These are phyloP conservation scores for Centropristis striata DNA, from an alignment of 2,113 vertebrate species.

Conservation along the genomic window DNA sequence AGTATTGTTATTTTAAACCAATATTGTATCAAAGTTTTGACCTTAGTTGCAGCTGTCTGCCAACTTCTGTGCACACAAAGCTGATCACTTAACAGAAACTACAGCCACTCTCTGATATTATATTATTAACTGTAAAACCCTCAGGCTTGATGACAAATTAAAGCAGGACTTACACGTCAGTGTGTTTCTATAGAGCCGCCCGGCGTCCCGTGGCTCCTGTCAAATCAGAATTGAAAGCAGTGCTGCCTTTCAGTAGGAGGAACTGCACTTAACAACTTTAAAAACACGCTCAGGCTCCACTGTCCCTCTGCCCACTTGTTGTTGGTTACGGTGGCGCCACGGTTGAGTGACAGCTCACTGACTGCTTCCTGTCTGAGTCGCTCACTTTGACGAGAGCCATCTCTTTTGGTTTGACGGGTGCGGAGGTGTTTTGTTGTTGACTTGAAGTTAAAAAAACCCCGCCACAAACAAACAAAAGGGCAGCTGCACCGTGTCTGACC, in stretches of 20 bases:
- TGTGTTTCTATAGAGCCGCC: background rate
- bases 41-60: background rate
- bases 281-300: background rate
- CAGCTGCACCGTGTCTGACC: conserved; percentile 11
- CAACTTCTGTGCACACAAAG: background rate
- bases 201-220: background rate
- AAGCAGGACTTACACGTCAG: conserved; percentile 31
- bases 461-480: background rate
- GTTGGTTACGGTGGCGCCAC: conserved; percentile 32
- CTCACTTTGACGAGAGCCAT: conserved; percentile 3
- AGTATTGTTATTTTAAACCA: too few species aligned
- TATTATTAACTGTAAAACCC: background rate
- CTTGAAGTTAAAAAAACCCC: background rate
- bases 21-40: too few species aligned
- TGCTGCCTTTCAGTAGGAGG: background rate
- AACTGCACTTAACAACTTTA: background rate
- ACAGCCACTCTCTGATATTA: background rate
- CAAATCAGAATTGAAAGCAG: conserved; percentile 20
- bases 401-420: background rate
- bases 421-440: background rate
- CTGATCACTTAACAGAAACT: background rate
- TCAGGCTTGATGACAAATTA: background rate
- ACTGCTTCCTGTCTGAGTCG: conserved; percentile 59
- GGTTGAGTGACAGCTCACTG: conserved; percentile 54
- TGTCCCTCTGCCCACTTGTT: conserved; percentile 29